Conservation (phyloP, 2,113 vertebrate genomes). For the Triplophysa dalaica region DNA sequence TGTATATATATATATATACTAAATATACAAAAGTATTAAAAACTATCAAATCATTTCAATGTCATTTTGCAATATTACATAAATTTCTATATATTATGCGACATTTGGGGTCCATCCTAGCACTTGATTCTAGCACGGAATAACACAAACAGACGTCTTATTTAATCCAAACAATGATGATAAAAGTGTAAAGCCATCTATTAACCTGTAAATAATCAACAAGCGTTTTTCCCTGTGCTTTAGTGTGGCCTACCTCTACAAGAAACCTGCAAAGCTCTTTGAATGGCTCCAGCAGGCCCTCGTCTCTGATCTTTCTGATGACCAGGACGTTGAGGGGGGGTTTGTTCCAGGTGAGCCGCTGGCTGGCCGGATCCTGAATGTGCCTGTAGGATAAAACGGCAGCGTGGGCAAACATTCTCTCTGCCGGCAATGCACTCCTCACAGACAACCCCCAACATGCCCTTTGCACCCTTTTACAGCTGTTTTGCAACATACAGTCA, state of each 20-base stretch:
- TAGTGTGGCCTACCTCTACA: conserved; percentile 68
- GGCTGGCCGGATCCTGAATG: conserved; percentile 81
- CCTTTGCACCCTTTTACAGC: neutral
- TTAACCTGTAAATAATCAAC: neutral
- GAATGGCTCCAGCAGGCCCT: conserved; percentile 77
- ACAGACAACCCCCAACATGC: neutral
- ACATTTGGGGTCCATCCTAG: too few species aligned
- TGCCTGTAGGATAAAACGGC: conserved; percentile 67
- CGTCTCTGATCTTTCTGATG: conserved; percentile 79
- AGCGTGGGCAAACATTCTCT: conserved; percentile 18
- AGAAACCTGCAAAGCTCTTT: conserved; percentile 80
- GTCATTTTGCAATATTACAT: too few species aligned
- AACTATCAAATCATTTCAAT: too few species aligned
- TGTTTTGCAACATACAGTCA: neutral
- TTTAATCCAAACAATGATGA: neutral
- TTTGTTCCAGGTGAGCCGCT: conserved; percentile 80
- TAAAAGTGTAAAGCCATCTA: neutral
- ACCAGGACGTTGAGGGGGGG: conserved; percentile 77
- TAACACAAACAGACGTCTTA: neutral
- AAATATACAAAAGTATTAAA: too few species aligned
- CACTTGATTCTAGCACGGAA: neutral
- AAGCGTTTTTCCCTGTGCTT: neutral
- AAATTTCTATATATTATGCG: too few species aligned
- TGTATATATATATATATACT: too few species aligned
- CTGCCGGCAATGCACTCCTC: neutral